Conservation (phyloP, 1,140 invertebrate genomes). For the Cydia splendana region DNA sequence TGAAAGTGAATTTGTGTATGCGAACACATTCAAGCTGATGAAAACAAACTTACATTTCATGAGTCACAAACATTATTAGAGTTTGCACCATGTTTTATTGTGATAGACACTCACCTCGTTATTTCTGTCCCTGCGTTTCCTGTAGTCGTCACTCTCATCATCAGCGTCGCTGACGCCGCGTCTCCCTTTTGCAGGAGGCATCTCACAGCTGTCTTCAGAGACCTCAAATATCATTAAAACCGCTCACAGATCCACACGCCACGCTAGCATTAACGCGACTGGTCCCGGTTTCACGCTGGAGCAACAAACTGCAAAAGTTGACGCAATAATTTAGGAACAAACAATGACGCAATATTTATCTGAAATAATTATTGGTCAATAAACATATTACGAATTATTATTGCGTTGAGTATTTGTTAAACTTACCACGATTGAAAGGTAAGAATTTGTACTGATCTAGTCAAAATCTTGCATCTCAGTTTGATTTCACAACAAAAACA, state of each 20-base stretch:
- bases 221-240: constrained; percentile 61
- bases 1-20: too few species aligned
- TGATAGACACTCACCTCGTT: constrained; percentile 83
- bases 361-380: constrained; percentile 8
- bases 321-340: constrained; percentile 13
- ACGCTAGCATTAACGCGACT: background rate
- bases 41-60: too few species aligned
- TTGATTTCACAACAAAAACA: background rate
- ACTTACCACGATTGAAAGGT: background rate
- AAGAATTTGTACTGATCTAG: background rate
- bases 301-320: constrained; percentile 6
- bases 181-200: constrained; percentile 67
- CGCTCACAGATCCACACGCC: background rate
- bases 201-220: constrained; percentile 57
- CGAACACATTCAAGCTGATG: too few species aligned
- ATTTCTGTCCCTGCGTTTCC: constrained; percentile 89
- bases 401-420: background rate
- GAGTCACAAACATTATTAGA: too few species aligned
- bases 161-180: constrained; percentile 72
- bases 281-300: background rate
- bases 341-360: constrained; percentile 23
- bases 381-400: background rate
- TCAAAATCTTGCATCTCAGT: background rate
- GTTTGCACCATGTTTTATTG: background rate
- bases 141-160: constrained; percentile 89